Evolutionary conservation across 2,888 invertebrate genomes (phyloP).

Genomic region (Entomobrya proxima): DNA sequence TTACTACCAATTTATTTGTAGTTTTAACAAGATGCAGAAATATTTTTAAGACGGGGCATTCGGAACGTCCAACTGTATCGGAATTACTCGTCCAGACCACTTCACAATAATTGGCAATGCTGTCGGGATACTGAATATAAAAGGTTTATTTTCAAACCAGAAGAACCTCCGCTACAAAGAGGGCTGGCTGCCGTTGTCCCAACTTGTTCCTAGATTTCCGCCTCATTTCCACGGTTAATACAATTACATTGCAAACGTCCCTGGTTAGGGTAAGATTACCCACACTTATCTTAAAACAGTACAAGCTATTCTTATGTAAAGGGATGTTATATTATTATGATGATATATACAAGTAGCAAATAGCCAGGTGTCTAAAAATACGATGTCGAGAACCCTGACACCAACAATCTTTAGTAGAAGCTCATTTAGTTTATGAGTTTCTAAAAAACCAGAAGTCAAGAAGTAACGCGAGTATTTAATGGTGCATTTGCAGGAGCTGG

Average conservation of each 20-base stretch:
- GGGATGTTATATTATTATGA: neutral
- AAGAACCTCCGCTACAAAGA: no score
- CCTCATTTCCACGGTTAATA: conserved; percentile 73
- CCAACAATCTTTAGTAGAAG: conserved; percentile 21
- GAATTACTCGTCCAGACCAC: no score
- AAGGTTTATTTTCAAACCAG: no score
- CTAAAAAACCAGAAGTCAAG: neutral
- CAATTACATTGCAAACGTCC: conserved; percentile 71
- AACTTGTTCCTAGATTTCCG: conserved; percentile 73
- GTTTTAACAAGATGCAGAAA: no score
- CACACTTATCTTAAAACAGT: no score
- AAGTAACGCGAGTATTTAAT: neutral
- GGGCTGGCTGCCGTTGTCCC: no score
- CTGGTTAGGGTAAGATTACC: conserved; percentile 58
- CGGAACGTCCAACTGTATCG: no score
- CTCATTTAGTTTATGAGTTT: neutral
- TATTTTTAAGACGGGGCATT: no score
- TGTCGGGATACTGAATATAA: no score
- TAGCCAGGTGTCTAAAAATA: neutral
- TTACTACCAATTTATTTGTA: no score
- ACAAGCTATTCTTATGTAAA: neutral
- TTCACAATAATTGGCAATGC: no score
- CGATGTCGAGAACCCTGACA: neutral
- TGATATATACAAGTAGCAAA: conserved; percentile 8
- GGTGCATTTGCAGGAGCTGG: conserved; percentile 57